Percentiles rank a stretch among this genome's conserved stretches.
Conservation (phyloP, 2,888 invertebrate species). For the Thymelicus lineola region DNA sequence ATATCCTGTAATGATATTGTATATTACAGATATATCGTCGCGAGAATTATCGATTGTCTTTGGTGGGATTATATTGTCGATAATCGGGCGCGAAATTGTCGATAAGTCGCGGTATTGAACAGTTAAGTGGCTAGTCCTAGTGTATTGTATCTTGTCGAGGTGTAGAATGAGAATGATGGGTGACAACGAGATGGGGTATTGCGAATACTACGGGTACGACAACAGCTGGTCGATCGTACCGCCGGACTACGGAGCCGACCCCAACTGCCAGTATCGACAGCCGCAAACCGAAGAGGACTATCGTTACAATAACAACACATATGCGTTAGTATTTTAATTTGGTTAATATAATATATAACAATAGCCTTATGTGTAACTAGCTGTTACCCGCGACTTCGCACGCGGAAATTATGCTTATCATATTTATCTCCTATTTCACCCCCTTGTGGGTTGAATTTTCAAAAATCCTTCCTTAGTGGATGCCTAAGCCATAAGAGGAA, state of each 20-base stretch:
- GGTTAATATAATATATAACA: no score
- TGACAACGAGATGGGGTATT: conserved; percentile 81
- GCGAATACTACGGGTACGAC: conserved; percentile 86
- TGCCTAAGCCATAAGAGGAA: no score
- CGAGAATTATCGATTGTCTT: conserved; percentile 52
- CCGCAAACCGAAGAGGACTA: conserved; percentile 87
- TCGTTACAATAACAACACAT: conserved; percentile 78
- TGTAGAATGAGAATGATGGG: conserved; percentile 85
- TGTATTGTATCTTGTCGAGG: conserved; percentile 41
- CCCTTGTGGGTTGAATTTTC: no score
- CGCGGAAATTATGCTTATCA: no score
- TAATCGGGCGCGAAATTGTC: conserved; percentile 36
- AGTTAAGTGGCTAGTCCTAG: conserved; percentile 41
- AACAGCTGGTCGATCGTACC: conserved; percentile 89
- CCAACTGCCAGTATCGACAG: conserved; percentile 68
- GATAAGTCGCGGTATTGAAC: conserved; percentile 19
- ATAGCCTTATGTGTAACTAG: no score
- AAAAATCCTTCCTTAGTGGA: no score
- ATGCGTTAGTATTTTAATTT: conserved; percentile 81
- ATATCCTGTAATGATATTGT: conserved; percentile 43
- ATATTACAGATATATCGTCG: conserved; percentile 12
- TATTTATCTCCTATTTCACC: no score
- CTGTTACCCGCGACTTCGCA: no score
- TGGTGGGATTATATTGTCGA: conserved; percentile 46
- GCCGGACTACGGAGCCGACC: conserved; percentile 87